Conservation (phyloP, 30 jellyfish, hydroid and myxozoan genomes). For the Turritopsis rubra region DNA sequence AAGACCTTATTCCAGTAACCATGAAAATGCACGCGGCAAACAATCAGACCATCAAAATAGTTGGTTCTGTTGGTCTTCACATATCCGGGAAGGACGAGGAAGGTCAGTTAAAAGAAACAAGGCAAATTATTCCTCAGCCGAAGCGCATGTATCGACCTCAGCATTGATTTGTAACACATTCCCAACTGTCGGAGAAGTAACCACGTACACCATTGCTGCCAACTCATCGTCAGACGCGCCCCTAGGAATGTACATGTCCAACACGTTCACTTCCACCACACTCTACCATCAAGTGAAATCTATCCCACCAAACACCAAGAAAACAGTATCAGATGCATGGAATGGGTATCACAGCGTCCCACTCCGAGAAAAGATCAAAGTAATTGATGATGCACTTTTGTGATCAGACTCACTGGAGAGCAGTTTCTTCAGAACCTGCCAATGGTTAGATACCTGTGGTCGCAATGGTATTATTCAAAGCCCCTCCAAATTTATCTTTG, state of each 20-base stretch:
- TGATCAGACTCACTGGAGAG: background rate
- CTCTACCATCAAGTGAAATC: slow-evolving; percentile 6
- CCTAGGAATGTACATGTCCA: background rate
- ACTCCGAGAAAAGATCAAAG: background rate
- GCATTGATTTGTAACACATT: background rate
- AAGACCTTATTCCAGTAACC: slow-evolving; percentile 19
- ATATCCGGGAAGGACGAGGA: background rate
- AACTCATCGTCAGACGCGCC: background rate
- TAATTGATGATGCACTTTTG: background rate
- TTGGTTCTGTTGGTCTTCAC: background rate
- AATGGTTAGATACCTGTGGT: background rate
- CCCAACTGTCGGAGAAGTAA: background rate
- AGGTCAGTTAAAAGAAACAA: background rate
- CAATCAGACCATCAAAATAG: background rate
- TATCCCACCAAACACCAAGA: too few relatives aligned
- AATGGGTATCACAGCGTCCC: background rate
- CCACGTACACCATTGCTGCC: background rate
- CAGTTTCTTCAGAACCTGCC: background rate
- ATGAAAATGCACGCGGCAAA: slow-evolving; percentile 24
- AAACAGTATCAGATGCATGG: background rate
- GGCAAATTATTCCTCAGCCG: background rate
- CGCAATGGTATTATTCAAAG: background rate
- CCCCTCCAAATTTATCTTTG: background rate
- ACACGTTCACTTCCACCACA: background rate
- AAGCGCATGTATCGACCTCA: slow-evolving; percentile 2